Evolutionary conservation across 2,113 vertebrate genomes (phyloP).

Genomic region (Tautogolabrus adspersus): DNA sequence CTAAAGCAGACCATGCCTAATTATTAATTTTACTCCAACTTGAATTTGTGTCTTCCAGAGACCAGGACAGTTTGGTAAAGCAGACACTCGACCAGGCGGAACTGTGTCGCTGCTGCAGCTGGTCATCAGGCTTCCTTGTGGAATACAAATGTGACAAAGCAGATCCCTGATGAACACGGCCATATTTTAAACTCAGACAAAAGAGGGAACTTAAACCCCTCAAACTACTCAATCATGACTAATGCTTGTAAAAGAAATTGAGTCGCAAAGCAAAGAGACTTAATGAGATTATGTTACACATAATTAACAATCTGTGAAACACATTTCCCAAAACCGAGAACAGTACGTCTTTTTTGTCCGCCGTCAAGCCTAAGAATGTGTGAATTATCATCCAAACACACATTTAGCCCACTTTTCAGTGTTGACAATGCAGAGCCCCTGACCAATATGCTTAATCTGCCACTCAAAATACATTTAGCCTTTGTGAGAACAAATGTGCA

Average conservation of each 20-base stretch:
- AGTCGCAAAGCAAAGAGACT: slow-evolving; percentile 72
- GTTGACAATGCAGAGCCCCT: slow-evolving; percentile 79
- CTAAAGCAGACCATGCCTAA: no score
- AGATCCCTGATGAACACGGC: slow-evolving; percentile 42
- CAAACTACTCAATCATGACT: slow-evolving; percentile 73
- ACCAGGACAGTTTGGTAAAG: slow-evolving; percentile 25
- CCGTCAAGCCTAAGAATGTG: slow-evolving; percentile 74
- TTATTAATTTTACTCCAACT: no score
- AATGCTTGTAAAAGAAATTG: slow-evolving; percentile 74
- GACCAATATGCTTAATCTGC: slow-evolving; percentile 81
- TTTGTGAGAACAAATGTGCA: slow-evolving; percentile 86
- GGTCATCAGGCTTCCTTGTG: slow-evolving; percentile 40
- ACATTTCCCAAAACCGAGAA: slow-evolving; percentile 64
- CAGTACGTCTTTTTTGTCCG: slow-evolving; percentile 51
- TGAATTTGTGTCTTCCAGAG: neutral
- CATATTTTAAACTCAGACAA: slow-evolving; percentile 65
- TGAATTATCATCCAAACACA: slow-evolving; percentile 86
- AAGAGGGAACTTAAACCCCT: slow-evolving; percentile 64
- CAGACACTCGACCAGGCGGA: slow-evolving; percentile 7
- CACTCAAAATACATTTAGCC: slow-evolving; percentile 80
- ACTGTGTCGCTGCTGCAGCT: slow-evolving; percentile 28
- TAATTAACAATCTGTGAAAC: slow-evolving; percentile 77
- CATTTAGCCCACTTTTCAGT: slow-evolving; percentile 79
- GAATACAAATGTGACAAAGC: slow-evolving; percentile 59
- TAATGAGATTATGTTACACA: slow-evolving; percentile 77